These are phyloP conservation scores for Tilapia sparmanii DNA, from an alignment of 2,113 vertebrate species.

Conservation along the genomic window DNA sequence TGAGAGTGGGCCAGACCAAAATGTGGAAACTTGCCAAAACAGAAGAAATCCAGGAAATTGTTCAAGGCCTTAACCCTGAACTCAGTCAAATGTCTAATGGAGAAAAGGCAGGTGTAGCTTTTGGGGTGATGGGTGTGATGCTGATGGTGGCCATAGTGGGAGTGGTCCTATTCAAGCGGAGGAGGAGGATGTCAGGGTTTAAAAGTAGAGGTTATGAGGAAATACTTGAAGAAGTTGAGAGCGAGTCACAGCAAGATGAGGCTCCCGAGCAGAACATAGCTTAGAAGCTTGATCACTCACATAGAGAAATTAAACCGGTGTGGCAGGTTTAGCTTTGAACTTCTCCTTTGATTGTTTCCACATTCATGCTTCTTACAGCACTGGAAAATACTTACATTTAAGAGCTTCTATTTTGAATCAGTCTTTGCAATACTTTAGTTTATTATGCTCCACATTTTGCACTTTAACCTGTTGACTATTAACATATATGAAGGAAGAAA, in stretches of 20 bases:
- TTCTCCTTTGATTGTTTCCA: not conserved
- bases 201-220: not conserved
- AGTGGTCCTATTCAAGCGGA: not conserved
- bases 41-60: constrained; percentile 58
- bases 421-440: not conserved
- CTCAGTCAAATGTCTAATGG: constrained; percentile 28
- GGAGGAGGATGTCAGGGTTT: not conserved
- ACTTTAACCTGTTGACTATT: not conserved
- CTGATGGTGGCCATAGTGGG: not conserved
- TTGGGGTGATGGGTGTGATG: constrained; percentile 49
- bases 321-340: not conserved
- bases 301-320: not conserved
- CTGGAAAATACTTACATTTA: not conserved
- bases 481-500: not conserved
- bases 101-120: constrained; percentile 39
- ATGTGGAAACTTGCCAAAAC: constrained; percentile 72
- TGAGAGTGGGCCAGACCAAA: constrained; percentile 72
- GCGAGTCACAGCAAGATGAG: not conserved
- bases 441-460: not conserved
- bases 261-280: not conserved
- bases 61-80: not conserved
- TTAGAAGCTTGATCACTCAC: fast-evolving
- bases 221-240: not conserved
- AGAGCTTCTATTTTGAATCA: not conserved
- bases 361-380: not conserved